These are phyloP conservation scores for Tetramorium simillimum DNA, from an alignment of 1,140 invertebrate species.

Conservation along the genomic window DNA sequence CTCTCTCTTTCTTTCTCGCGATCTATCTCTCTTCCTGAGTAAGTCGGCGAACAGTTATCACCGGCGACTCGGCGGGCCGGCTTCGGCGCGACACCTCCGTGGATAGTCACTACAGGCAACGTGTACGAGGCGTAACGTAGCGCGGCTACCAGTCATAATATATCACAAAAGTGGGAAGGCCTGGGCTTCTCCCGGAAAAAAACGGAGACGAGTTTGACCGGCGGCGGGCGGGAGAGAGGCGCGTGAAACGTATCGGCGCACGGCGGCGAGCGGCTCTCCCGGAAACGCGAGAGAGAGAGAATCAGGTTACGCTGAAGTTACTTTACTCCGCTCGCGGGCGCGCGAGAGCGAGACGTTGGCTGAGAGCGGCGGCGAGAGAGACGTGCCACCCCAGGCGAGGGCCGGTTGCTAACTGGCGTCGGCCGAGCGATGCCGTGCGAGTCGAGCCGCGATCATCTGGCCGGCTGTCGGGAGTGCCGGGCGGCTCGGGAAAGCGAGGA, in stretches of 20 bases:
- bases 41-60: slow-evolving; percentile 43
- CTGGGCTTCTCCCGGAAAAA: not conserved
- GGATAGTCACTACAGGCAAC: slow-evolving; percentile 77
- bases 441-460: slow-evolving; percentile 80
- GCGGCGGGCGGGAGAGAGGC: not conserved
- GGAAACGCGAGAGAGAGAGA: slow-evolving; percentile 30
- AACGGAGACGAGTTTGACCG: not conserved
- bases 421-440: slow-evolving; percentile 71
- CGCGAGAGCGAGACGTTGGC: too few relatives aligned
- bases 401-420: slow-evolving; percentile 85
- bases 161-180: slow-evolving; percentile 63
- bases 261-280: slow-evolving; percentile 7
- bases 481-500: not conserved
- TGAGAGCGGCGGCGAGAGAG: too few relatives aligned
- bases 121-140: slow-evolving; percentile 55
- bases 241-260: slow-evolving; percentile 33
- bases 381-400: slow-evolving; percentile 64
- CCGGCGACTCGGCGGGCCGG: slow-evolving; percentile 46
- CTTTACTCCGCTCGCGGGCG: too few relatives aligned
- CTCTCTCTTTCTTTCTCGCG: not conserved
- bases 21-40: too few relatives aligned
- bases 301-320: slow-evolving; percentile 74
- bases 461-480: slow-evolving; percentile 67
- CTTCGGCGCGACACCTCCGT: slow-evolving; percentile 76
- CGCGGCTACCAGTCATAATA: slow-evolving; percentile 70